A percentile compares a stretch with the other conserved stretches of the same genome.
phyloP scores from a whole-genome alignment of 2,888 invertebrate genomes.

The Andrena chrysosceles region DNA sequence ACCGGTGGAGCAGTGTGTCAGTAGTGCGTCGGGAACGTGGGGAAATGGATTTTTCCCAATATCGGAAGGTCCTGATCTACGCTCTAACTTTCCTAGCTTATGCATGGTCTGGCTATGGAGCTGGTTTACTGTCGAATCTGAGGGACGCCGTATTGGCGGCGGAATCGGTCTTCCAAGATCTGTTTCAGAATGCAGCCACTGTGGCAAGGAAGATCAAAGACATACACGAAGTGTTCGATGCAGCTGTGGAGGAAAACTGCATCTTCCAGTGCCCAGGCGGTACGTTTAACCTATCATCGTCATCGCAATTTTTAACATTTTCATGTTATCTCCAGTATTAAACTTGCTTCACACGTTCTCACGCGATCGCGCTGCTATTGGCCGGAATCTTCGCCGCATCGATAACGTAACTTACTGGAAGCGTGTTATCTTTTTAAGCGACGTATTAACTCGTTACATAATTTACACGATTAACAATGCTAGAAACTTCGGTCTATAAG shows the following conservation, averaged over 20 bases:
- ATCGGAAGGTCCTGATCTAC: constrained; percentile 91
- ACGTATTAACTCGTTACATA: neutral
- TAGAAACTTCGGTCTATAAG: neutral
- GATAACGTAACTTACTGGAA: neutral
- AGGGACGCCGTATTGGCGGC: constrained; percentile 93
- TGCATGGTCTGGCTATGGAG: constrained; percentile 93
- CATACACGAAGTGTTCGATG: constrained; percentile 93
- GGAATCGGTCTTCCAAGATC: constrained; percentile 92
- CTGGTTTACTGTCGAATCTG: constrained; percentile 90
- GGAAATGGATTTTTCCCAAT: constrained; percentile 90
- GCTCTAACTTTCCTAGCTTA: constrained; percentile 91
- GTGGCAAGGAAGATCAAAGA: constrained; percentile 91
- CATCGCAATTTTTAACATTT: neutral
- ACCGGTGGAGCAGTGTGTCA: constrained; percentile 24
- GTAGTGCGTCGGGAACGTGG: constrained; percentile 9
- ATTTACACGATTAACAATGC: neutral
- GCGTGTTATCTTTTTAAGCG: neutral
- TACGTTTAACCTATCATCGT: constrained; percentile 75
- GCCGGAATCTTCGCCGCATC: neutral
- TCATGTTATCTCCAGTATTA: neutral
- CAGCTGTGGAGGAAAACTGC: constrained; percentile 94
- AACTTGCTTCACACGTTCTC: neutral
- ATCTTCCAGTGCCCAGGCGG: constrained; percentile 91
- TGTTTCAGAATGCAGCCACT: constrained; percentile 90
- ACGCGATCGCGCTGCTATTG: neutral